Base-by-base conservation (phyloP, 2,888 invertebrate genomes). In the Zhengitettix transpicula region DNA sequence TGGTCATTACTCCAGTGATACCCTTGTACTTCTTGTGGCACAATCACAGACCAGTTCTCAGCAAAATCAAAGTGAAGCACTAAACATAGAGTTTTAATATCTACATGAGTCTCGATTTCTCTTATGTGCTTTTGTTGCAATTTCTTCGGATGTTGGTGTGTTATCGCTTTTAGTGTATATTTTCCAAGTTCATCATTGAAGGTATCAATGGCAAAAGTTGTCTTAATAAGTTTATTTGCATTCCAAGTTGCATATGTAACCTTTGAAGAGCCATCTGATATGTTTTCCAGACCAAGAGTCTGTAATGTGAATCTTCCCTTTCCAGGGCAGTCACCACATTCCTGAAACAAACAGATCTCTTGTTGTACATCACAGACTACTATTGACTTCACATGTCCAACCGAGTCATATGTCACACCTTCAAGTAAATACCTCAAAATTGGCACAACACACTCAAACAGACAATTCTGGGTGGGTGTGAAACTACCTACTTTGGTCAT, bases 391-490 rank as follows among this genome's bases (percentile, higher is more conserved):
- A 42, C 12, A 12, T 42, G 44, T 10, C 12, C 44, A 42, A 42
- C 44, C 44, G 12, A 42, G 12, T 10, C 12, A n/a, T n/a, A n/a
- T n/a, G n/a, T n/a, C n/a, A n/a, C n/a, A n/a, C n/a, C n/a, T 12
- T 47, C 12, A n/a, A 14, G 5, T n/a, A 3, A 57, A 54, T 12
- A 63, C 51, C 28, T 63, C 56, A 53, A 61, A 61, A 60, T 61
- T 63, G 1, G 61, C 61, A 55, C 61, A 62, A 62, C n/a, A 63
- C 58, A 28, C 7, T 5, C 28, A 28, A n/a, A n/a, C 7, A 28
- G 28, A 28, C 28, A 28, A 5, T 7, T 28, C 28, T 28, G 28
- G 2, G 28, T 28, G 28, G 28, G 28, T 28, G 28, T 28, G 28
- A 7, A 28, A 28, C 28, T 28, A 28, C 28, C 53, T 58, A 58